phyloP scores from a whole-genome alignment of 2,113 vertebrate species.

The Passer domesticus region DNA sequence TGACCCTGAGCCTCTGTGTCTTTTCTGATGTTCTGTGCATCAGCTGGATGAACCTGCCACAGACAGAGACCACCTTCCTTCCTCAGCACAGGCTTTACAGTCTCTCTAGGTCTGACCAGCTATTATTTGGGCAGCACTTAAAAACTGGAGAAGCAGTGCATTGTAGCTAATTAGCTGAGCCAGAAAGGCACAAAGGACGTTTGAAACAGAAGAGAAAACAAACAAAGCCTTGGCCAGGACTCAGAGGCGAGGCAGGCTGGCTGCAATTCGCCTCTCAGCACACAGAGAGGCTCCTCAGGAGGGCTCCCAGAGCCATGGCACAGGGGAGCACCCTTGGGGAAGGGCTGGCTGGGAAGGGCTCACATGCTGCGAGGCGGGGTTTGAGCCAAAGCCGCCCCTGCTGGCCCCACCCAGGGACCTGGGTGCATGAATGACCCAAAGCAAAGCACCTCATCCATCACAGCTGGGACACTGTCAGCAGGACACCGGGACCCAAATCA shows the following conservation, averaged over 20 bases:
- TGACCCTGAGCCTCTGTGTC: background rate
- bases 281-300: background rate
- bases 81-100: background rate
- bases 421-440: background rate
- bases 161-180: background rate
- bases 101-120: background rate
- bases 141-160: background rate
- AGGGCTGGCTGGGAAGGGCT: accelerated
- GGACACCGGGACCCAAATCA: background rate
- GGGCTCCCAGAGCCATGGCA: background rate
- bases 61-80: background rate
- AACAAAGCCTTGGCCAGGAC: background rate
- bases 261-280: background rate
- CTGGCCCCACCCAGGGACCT: background rate
- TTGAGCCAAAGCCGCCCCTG: background rate
- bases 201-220: conserved; percentile 43
- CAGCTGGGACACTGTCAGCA: background rate
- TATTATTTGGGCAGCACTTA: background rate
- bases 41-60: background rate
- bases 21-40: background rate
- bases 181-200: background rate
- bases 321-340: background rate
- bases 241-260: background rate
- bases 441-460: background rate
- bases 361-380: background rate